Evolutionary conservation across 64 coral and sea anemone species (phyloP).

Genomic region (Acropora tenuis): DNA sequence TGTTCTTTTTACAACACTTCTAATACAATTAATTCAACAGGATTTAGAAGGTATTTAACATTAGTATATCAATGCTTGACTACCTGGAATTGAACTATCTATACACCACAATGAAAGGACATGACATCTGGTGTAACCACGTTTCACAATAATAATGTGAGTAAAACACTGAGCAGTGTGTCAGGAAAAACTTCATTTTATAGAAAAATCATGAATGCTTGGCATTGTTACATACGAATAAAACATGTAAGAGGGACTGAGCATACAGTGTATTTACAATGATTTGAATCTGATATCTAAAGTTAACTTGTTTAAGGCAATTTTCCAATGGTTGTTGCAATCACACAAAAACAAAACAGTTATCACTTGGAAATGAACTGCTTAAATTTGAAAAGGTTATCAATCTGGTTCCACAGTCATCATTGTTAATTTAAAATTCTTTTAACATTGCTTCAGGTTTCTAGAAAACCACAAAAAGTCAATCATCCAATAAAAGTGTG

Average conservation of each 20-base stretch:
- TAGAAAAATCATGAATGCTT: slow-evolving; percentile 51
- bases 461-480: no score
- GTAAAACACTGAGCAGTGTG: neutral
- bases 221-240: slow-evolving; percentile 34
- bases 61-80: neutral
- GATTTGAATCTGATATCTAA: neutral
- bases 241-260: neutral
- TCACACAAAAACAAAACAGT: neutral
- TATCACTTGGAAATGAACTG: neutral
- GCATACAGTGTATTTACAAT: slow-evolving; percentile 26
- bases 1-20: slow-evolving; percentile 1
- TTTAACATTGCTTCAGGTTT: no score
- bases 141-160: neutral
- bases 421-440: no score
- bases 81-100: neutral
- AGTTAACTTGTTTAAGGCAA: neutral
- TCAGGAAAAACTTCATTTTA: neutral
- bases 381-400: neutral
- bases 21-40: neutral
- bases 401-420: no score
- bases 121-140: neutral
- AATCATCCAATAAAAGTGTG: no score
- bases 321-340: neutral
- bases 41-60: slow-evolving; percentile 15
- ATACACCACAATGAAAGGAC: slow-evolving; percentile 4